phyloP scores from a whole-genome alignment of 2,797 vertebrate species.

The Phoxinus dragarum region DNA sequence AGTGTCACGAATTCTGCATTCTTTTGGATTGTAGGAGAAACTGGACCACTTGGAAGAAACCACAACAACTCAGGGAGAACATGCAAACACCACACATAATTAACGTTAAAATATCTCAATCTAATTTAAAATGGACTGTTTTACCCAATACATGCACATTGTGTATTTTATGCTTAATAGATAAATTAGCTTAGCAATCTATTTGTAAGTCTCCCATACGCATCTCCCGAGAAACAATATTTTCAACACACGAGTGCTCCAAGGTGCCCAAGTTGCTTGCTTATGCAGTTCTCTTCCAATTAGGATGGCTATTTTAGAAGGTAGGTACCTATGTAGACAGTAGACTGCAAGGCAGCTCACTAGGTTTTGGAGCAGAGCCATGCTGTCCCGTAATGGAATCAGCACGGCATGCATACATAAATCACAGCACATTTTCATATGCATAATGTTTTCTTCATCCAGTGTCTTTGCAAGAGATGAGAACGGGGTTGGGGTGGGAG shows the following conservation, averaged over 20 bases:
- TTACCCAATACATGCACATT: neutral
- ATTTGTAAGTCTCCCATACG: neutral
- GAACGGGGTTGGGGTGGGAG: slow-evolving; percentile 54
- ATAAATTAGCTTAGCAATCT: neutral
- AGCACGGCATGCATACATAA: slow-evolving; percentile 99
- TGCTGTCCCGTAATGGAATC: slow-evolving; percentile 98
- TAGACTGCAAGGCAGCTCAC: neutral
- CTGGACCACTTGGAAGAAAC: no score
- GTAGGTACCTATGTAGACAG: neutral
- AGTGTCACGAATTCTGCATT: no score
- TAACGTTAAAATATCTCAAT: neutral
- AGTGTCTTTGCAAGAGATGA: slow-evolving; percentile 89
- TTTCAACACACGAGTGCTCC: neutral
- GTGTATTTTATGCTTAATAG: neutral
- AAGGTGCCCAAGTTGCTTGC: neutral
- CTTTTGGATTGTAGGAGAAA: no score
- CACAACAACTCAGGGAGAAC: no score
- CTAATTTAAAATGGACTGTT: neutral
- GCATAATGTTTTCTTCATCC: slow-evolving; percentile 98
- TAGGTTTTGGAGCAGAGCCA: slow-evolving; percentile 19
- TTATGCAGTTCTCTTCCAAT: neutral
- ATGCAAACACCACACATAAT: no score
- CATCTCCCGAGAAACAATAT: neutral
- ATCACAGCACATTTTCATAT: slow-evolving; percentile 99
- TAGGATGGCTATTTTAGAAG: neutral